Conservation (phyloP, 2,888 invertebrate species). For the Drosophila picticornis region DNA sequence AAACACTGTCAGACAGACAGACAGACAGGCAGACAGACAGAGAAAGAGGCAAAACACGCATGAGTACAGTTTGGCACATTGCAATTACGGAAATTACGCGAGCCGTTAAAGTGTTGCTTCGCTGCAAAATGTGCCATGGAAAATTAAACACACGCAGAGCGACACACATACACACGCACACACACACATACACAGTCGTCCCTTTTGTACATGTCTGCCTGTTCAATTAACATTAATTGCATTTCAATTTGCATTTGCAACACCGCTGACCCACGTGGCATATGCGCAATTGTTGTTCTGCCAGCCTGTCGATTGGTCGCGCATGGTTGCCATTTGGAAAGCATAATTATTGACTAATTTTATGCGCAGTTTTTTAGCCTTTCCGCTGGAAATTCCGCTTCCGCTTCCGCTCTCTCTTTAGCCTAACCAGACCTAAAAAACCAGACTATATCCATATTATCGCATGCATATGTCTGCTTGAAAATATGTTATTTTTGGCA, state of each 20-base stretch:
- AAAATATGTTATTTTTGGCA: slow-evolving; percentile 12
- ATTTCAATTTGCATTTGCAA: slow-evolving; percentile 60
- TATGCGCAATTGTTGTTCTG: slow-evolving; percentile 44
- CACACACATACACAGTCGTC: background rate
- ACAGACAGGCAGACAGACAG: background rate
- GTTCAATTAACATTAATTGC: slow-evolving; percentile 61
- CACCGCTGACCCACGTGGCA: slow-evolving; percentile 40
- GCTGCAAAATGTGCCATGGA: slow-evolving; percentile 29
- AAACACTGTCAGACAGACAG: background rate
- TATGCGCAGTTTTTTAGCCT: slow-evolving; percentile 57
- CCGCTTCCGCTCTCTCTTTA: slow-evolving; percentile 28
- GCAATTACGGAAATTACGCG: slow-evolving; percentile 53
- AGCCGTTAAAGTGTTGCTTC: slow-evolving; percentile 32
- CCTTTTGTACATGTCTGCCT: background rate
- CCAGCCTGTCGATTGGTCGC: background rate
- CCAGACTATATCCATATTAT: background rate
- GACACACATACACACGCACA: background rate
- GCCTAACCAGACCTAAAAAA: background rate
- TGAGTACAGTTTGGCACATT: slow-evolving; percentile 30
- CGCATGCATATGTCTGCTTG: background rate
- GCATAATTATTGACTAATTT: slow-evolving; percentile 71
- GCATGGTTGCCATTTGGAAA: slow-evolving; percentile 20
- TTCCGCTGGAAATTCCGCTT: slow-evolving; percentile 44
- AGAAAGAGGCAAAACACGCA: slow-evolving; percentile 8
- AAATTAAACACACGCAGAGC: slow-evolving; percentile 28